Conservation (phyloP, 2,888 invertebrate species). For the Drosophila ustulata region DNA sequence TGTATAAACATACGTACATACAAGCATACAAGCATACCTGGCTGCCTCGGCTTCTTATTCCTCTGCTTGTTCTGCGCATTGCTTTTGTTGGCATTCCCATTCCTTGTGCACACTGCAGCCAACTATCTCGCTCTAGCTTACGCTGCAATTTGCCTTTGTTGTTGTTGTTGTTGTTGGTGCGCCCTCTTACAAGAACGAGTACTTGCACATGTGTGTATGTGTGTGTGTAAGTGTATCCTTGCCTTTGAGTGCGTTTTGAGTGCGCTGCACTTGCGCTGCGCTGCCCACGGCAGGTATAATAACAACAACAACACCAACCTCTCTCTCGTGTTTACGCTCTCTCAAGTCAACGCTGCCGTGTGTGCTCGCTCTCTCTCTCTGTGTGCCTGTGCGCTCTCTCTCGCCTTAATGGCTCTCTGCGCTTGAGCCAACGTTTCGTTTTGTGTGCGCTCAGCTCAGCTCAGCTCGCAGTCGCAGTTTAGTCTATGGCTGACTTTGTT, state of each 20-base stretch:
- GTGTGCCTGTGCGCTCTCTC: constrained; percentile 6
- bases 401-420: constrained; percentile 28
- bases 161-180: constrained; percentile 48
- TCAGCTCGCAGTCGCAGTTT: constrained; percentile 52
- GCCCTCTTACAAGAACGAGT: constrained; percentile 20
- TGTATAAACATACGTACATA: constrained; percentile 3
- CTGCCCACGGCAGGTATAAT: constrained; percentile 62
- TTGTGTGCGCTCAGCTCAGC: constrained; percentile 22
- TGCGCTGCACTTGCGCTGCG: constrained; percentile 73
- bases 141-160: constrained; percentile 59
- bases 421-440: constrained; percentile 54
- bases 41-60: constrained; percentile 30
- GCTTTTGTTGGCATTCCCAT: constrained; percentile 64
- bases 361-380: constrained; percentile 6
- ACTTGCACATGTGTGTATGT: constrained; percentile 7
- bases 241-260: constrained; percentile 60
- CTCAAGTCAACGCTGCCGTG: neutral
- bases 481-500: constrained; percentile 75
- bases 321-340: neutral
- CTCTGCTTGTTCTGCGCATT: constrained; percentile 16
- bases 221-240: constrained; percentile 55
- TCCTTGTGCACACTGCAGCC: constrained; percentile 37
- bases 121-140: neutral
- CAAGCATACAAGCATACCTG: constrained; percentile 21
- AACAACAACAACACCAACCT: constrained; percentile 13